Base-by-base conservation (phyloP, 1,140 invertebrate species). In the Drosophila baimaii region DNA sequence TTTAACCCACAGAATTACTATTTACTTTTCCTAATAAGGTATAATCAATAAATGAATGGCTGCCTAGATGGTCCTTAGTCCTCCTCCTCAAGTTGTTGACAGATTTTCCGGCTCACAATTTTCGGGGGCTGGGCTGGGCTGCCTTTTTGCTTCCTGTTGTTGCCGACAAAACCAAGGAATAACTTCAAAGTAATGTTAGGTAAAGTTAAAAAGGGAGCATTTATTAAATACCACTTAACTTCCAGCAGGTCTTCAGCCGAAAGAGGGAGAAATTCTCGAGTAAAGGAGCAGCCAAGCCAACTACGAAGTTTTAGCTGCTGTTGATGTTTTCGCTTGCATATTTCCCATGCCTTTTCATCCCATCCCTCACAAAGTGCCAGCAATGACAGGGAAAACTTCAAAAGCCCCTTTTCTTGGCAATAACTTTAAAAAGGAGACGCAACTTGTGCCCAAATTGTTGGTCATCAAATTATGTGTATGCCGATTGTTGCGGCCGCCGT, bases 401-500 rank as follows among this genome's bases (percentile, higher is more conserved):
- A 76, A 47, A 56, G 55, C 54, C 41, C 25, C 51, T 13, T 39
- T 47, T 31, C 51, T 13, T 39, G 27, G 56, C 56, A 47, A 77
- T 77, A 62, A 74, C 75, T 69, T 77, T 82, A 66, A 86, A 79
- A 58, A 77, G 81, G 68, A 68, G 77, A 82, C 83, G 52, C 85
- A 82, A 77, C 76, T 82, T 73, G 81, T 49, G 61, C 71, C 57
- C 76, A 88, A 86, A 86, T 86, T 82, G 79, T 86, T 85, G 86
- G 83, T 88, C 83, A 83, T 86, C 83, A 86, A 88, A 86, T 86
- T 83, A 86, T 86, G 83, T 83, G 76, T 58, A 68, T 58, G 79
- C 51, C 75, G 74, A 77, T 86, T 75, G 77, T 57, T 81, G 63
- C 57, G 49, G 79, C 75, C 8, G 61, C 31, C 27, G n/a, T 35